Conservation (phyloP, 2,888 invertebrate species). For the Idaea aversata region DNA sequence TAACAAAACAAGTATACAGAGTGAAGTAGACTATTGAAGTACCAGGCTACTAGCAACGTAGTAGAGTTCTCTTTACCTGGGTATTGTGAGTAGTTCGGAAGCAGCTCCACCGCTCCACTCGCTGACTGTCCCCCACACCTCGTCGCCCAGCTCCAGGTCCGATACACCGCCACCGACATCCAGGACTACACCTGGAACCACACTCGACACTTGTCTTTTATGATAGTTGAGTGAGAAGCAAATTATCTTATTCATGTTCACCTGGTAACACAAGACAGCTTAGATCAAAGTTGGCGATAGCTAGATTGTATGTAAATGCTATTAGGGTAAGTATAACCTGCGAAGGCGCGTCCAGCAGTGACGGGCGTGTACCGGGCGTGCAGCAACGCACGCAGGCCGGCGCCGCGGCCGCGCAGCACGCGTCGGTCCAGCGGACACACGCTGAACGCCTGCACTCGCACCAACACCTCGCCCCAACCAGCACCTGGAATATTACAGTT, state of each 20-base stretch:
- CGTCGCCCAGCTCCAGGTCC: slow-evolving; percentile 71
- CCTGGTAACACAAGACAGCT: background rate
- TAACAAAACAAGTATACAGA: background rate
- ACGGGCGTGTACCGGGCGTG: slow-evolving; percentile 46
- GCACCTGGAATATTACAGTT: slow-evolving; percentile 39
- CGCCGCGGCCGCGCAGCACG: slow-evolving; percentile 61
- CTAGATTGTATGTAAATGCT: background rate
- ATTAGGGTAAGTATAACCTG: slow-evolving; percentile 41
- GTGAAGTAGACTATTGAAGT: no score
- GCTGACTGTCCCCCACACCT: slow-evolving; percentile 74
- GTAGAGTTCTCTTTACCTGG: slow-evolving; percentile 46
- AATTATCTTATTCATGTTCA: background rate
- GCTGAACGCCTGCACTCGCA: slow-evolving; percentile 73
- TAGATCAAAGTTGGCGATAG: background rate
- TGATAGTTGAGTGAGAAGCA: no score
- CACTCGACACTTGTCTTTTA: background rate
- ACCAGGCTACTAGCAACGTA: no score
- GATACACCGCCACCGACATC: slow-evolving; percentile 67
- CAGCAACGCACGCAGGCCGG: slow-evolving; percentile 41
- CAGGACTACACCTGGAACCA: slow-evolving; percentile 55
- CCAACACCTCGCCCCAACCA: slow-evolving; percentile 60
- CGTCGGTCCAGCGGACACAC: slow-evolving; percentile 60
- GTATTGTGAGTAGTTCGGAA: slow-evolving; percentile 60
- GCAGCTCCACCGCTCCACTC: slow-evolving; percentile 75
- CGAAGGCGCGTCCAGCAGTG: slow-evolving; percentile 65